Evolutionary conservation across 2,113 vertebrate genomes (phyloP).

Genomic region (Eupsittula cactorum): DNA sequence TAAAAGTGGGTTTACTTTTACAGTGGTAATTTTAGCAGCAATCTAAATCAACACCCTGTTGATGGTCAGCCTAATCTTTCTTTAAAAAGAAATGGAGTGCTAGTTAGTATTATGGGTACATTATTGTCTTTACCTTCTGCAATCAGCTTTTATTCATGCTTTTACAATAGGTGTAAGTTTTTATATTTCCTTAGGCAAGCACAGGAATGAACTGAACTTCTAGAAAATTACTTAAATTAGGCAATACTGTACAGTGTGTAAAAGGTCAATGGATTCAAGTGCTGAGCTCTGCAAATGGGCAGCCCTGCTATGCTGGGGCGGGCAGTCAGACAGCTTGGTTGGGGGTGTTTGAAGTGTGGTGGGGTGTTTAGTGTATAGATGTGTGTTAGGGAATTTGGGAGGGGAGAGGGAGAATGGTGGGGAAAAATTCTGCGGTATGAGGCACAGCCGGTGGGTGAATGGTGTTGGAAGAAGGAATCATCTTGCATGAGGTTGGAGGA

Average conservation of each 20-base stretch:
- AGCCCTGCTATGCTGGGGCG: neutral
- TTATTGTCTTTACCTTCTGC: constrained; percentile 64
- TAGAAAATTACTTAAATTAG: constrained; percentile 47
- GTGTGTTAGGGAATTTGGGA: neutral
- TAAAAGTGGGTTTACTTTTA: constrained; percentile 47
- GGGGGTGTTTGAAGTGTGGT: neutral
- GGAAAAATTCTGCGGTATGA: neutral
- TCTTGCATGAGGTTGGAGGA: neutral
- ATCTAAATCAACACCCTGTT: constrained; percentile 46
- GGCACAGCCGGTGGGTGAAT: neutral
- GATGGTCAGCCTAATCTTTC: constrained; percentile 40
- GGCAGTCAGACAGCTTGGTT: neutral
- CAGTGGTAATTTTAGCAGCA: constrained; percentile 45
- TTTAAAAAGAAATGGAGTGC: constrained; percentile 37
- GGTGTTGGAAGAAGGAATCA: neutral
- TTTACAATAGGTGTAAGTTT: constrained; percentile 73
- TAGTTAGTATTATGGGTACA: constrained; percentile 52
- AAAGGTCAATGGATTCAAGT: constrained; percentile 23
- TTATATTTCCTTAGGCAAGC: constrained; percentile 67
- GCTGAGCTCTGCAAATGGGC: neutral
- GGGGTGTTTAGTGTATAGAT: neutral
- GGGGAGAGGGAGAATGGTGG: neutral
- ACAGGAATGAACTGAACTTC: constrained; percentile 56
- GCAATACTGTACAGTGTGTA: neutral
- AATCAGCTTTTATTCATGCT: constrained; percentile 72